Evolutionary conservation across 2,113 vertebrate species (phyloP).

Genomic region (Antigone vipio): DNA sequence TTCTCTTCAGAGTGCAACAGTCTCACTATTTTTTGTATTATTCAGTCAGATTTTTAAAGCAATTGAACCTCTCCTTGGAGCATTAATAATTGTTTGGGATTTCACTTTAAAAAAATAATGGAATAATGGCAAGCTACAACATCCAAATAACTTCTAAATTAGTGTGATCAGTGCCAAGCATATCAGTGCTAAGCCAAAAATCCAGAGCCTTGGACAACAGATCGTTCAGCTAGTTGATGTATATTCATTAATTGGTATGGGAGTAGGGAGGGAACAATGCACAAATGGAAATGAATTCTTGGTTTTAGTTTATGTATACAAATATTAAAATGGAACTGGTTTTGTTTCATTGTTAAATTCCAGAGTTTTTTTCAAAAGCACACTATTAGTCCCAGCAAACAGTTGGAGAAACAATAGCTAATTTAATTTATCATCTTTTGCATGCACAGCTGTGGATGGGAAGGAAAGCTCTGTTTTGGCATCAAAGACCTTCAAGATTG

Average conservation of each 20-base stretch:
- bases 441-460: constrained; percentile 11
- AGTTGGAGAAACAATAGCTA: constrained; percentile 19
- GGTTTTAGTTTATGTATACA: background rate
- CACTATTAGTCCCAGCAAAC: background rate
- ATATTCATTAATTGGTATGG: constrained; percentile 39
- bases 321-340: background rate
- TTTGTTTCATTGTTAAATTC: constrained; percentile 30
- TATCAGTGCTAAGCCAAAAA: constrained; percentile 22
- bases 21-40: background rate
- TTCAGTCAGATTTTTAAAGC: background rate
- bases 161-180: background rate
- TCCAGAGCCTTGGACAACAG: constrained; percentile 10
- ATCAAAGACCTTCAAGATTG: background rate
- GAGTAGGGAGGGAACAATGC: constrained; percentile 4
- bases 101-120: constrained; percentile 9
- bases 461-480: constrained; percentile 6
- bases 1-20: background rate
- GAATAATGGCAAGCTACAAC: constrained; percentile 27
- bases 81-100: background rate
- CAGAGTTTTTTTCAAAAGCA: background rate
- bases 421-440: constrained; percentile 27
- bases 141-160: constrained; percentile 42
- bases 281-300: constrained; percentile 23
- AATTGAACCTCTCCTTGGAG: background rate
- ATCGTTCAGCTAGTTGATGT: constrained; percentile 16